Evolutionary conservation across 2,888 invertebrate species (phyloP), one percentile per base, ranked within the genome.

Genomic region (Halictus ligatus): DNA sequence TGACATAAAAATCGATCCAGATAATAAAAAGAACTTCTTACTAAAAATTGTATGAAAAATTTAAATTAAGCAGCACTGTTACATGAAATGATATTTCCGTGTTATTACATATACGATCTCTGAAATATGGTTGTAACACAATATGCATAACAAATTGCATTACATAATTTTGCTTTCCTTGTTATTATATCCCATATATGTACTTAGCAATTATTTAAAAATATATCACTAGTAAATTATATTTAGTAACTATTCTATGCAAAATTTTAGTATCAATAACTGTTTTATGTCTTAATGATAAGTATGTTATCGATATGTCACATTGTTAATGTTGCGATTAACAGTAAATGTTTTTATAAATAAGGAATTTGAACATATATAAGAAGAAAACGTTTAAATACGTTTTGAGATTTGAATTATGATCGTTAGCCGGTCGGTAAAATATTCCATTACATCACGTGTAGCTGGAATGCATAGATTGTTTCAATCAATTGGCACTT

Each of bases 401-500:
- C 67, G 18, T 18, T 50, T 58, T 76, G 76, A 46, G 58, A 18
- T 60, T 74, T 54, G 75, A 79, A 86, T 79, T 60, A 79, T 76
- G 43, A 79, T 85, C 43, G 86, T 77, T 40, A 77, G 77, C 43
- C 74, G 78, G 85, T 88, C 81, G 78, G 85, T 82, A 76, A 87
- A 83, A 79, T 71, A 83, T 50, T 85, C 85, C 88, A 89, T 89
- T 87, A 88, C 80, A 85, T 90, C 88, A 89, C 82, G 86, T 84
- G 87, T 85, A 81, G 86, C 60, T 81, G 77, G 85, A 81, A 75
- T 85, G 75, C 84, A 87, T 84, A 91, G 89, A 91, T 87, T 89
- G 84, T 90, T 91, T 88, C 90, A 89, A 90, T 91, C 84, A 89
- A 89, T 85, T 84, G 85, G 82, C 88, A 88, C 88, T 88, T 78